Base-by-base conservation (phyloP, 1,140 invertebrate genomes). In the Drosophila kurseongensis region DNA sequence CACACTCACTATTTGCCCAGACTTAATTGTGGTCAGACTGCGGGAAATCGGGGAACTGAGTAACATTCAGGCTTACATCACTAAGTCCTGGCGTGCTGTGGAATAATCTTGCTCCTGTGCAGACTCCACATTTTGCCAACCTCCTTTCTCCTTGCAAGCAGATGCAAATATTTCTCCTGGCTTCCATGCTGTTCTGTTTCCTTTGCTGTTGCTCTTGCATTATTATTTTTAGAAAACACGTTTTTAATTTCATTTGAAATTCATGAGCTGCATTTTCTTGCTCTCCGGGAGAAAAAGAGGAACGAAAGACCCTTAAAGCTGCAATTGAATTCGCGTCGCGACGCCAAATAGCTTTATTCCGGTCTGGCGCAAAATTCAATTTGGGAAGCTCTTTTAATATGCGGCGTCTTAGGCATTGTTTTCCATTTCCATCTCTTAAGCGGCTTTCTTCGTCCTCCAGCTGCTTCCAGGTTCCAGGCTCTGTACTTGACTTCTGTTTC, bases 241-340 rank as follows among this genome's bases (percentile, higher is more conserved):
- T 59, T 80, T 86, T 83, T 88, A 89, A 89, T 88, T 83, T 80
- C 65, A 89, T 89, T 77, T 79, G 36, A 80, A 88, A 88, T 88
- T 88, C 84, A 88, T 86, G 83, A 86, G 52, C 75, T 86, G 82
- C 83, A 78, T 48, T 41, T 27, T 47, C 72, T 29, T 4, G 35
- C 16, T 23, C 4, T 42, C n/a, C 57, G 65, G 16, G n/a, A 35
- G 13, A 23, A 18, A 35, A 12, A 8, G 13, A 5, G 16, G 4
- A 16, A 38, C 12, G 9, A 35, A 44, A 16, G 32, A 38, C 41
- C 29, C 61, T 73, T 42, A 47, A 66, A 48, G 54, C 58, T 75
- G 74, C 74, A 86, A 66, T 72, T 72, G 66, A 86, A 86, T 80
- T 86, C 51, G 29, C 59, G 44, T 14, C 32, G 40, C 54, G 36